phyloP scores from a whole-genome alignment of 2,797 vertebrate genomes.

The Sebastes vulpes region DNA sequence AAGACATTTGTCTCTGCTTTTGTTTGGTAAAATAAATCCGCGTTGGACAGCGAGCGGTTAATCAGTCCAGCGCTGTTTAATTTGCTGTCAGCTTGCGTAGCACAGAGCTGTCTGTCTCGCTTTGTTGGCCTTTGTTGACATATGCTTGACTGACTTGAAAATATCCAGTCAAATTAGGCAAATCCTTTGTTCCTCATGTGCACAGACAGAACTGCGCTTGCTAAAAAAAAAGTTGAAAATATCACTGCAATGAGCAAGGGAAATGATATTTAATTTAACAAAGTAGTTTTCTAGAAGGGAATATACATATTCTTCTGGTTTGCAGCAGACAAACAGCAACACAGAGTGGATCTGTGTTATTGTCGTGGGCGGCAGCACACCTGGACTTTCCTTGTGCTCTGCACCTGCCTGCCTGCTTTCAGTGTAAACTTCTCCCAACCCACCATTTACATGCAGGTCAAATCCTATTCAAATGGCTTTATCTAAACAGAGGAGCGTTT shows the following conservation, averaged over 20 bases:
- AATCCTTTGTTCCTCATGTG: constrained; percentile 68
- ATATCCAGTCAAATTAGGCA: constrained; percentile 83
- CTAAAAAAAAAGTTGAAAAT: background rate
- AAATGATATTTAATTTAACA: constrained; percentile 20
- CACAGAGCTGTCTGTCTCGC: constrained; percentile 76
- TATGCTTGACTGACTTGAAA: constrained; percentile 80
- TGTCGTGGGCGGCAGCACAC: constrained; percentile 64
- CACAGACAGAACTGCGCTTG: constrained; percentile 17
- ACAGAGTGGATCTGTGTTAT: constrained; percentile 36
- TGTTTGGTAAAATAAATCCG: constrained; percentile 76
- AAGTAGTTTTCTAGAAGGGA: background rate
- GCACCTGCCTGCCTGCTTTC: constrained; percentile 75
- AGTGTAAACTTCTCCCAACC: constrained; percentile 68
- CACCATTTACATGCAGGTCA: constrained; percentile 85
- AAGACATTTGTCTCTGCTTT: constrained; percentile 71
- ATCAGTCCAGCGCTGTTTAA: constrained; percentile 77
- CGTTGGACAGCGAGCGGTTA: constrained; percentile 64
- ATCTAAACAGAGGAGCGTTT: constrained; percentile 74
- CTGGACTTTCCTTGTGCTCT: constrained; percentile 63
- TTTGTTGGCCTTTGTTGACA: constrained; percentile 83
- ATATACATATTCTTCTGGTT: constrained; percentile 19
- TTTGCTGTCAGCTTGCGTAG: constrained; percentile 68
- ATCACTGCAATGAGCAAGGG: background rate
- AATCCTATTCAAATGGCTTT: constrained; percentile 86
- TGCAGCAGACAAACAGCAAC: constrained; percentile 43